Base-by-base conservation (phyloP, 2,113 vertebrate genomes). In the Oncorhynchus keta region DNA sequence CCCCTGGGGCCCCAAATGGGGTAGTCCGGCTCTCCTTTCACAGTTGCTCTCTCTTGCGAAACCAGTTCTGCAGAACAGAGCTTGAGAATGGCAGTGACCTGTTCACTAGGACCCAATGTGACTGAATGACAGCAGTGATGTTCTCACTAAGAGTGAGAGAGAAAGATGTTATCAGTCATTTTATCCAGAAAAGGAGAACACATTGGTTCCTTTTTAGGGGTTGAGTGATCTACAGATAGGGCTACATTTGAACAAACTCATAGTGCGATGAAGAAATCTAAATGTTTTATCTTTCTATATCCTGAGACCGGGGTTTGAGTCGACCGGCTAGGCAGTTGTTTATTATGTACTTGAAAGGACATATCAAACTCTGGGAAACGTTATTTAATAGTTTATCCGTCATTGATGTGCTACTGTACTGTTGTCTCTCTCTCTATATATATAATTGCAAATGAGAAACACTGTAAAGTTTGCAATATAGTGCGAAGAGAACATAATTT, bases 181-280 rank as follows among this genome's bases (percentile, higher is more conserved):
- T 72, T 4, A 1, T 77, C 59, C 82, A 78, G 75, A 89, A 90
- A 92, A 90, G 90, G 86, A 89, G 91, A 93, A 91, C 80, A 82
- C 22, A 45, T n/a, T 39, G 45, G 68, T 90, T 93, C 88, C 87
- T 77, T 89, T 84, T 85, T 74, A 30, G 0, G 20, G 85, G 55
- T 73, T 18, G 9, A 11, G 39, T 45, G 69, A 30, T 73, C 8
- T 70, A 59, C 83, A 11, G 70, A 85, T 70, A 62, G 6, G 57
- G n/a, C 32, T 49, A 13, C 1, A 24, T 11, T 26, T 68, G 48
- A 71, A 55, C 74, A 81, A 55, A 55, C 51, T 55, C 51, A 55
- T 55, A 55, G 51, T 55, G 14, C 16, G 51, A 55, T 55, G 51
- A 22, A 57, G 55, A 57, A n/a, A n/a, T 62, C n/a, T 24, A 16